phyloP scores from a whole-genome alignment of 2,113 vertebrate species.

The Xiphophorus couchianus region DNA sequence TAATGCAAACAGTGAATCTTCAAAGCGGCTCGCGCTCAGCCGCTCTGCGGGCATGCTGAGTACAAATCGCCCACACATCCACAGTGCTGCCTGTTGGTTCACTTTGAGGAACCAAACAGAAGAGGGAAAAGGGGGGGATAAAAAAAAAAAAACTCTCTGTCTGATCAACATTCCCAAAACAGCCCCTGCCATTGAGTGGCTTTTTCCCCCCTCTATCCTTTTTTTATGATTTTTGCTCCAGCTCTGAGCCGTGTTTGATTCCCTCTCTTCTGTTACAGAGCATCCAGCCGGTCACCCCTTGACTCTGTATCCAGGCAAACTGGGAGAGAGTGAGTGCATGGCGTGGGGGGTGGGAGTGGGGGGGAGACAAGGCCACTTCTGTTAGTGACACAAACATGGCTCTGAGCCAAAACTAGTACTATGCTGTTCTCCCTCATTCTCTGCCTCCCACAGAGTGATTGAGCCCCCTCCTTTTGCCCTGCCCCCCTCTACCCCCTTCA shows the following conservation, averaged over 20 bases:
- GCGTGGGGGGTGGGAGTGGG: conserved; percentile 24
- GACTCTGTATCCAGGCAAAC: conserved; percentile 73
- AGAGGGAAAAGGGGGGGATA: not conserved
- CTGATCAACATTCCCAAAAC: conserved; percentile 79
- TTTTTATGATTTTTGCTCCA: conserved; percentile 59
- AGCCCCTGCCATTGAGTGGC: conserved; percentile 60
- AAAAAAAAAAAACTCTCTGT: conserved; percentile 56
- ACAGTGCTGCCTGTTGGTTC: conserved; percentile 59
- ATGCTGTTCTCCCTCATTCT: conserved; percentile 69
- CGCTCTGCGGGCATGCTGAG: conserved; percentile 65
- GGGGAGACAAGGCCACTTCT: conserved; percentile 73
- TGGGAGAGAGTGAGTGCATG: conserved; percentile 58
- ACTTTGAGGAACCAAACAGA: conserved; percentile 51
- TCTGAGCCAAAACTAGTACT: conserved; percentile 68
- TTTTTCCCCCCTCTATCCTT: conserved; percentile 3
- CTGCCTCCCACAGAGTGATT: conserved; percentile 70
- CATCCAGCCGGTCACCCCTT: conserved; percentile 64
- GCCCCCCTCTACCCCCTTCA: conserved; percentile 43
- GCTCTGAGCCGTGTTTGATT: conserved; percentile 64
- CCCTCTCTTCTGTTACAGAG: conserved; percentile 60
- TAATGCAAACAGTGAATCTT: conserved; percentile 75
- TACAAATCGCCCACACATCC: conserved; percentile 73
- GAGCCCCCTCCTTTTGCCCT: conserved; percentile 47
- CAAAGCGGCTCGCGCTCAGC: conserved; percentile 68
- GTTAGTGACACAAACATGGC: conserved; percentile 79